phyloP scores from a whole-genome alignment of 30 jellyfish, hydroid and myxozoan genomes.

The Morbakka virulenta region DNA sequence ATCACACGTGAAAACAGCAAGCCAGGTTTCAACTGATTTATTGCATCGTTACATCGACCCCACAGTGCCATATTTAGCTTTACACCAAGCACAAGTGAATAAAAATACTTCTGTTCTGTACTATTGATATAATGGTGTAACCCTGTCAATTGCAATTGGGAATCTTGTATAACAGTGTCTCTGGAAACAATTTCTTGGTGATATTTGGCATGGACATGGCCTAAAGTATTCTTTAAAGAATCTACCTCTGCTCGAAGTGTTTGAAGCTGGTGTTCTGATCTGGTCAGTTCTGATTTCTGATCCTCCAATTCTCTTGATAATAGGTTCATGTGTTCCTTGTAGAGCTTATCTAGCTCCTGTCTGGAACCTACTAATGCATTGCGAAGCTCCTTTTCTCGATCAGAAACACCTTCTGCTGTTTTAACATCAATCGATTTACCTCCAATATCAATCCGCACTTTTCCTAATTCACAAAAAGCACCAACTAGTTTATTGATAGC shows the following conservation, averaged over 20 bases:
- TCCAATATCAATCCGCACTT: constrained; percentile 44
- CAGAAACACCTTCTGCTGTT: constrained; percentile 68
- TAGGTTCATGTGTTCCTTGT: constrained; percentile 52
- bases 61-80: constrained; percentile 78
- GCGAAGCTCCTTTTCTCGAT: constrained; percentile 57
- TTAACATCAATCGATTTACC: constrained; percentile 58
- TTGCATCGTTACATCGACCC: constrained; percentile 56
- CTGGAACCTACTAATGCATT: constrained; percentile 50
- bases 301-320: constrained; percentile 60
- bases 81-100: constrained; percentile 78
- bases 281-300: constrained; percentile 25
- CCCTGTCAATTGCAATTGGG: constrained; percentile 34
- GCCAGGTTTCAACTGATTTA: constrained; percentile 53
- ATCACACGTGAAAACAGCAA: constrained; percentile 51
- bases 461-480: constrained; percentile 58
- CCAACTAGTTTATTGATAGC: constrained; percentile 42
- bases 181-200: constrained; percentile 50
- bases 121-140: constrained; percentile 14
- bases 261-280: constrained; percentile 53
- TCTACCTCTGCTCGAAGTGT: constrained; percentile 39
- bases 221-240: constrained; percentile 32
- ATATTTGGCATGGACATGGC: constrained; percentile 32
- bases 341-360: constrained; percentile 46
- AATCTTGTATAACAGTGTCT: constrained; percentile 45
- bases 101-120: constrained; percentile 74